These are phyloP conservation scores for Capreolus pygargus DNA, from an alignment of 2,113 vertebrate genomes.

Conservation along the genomic window DNA sequence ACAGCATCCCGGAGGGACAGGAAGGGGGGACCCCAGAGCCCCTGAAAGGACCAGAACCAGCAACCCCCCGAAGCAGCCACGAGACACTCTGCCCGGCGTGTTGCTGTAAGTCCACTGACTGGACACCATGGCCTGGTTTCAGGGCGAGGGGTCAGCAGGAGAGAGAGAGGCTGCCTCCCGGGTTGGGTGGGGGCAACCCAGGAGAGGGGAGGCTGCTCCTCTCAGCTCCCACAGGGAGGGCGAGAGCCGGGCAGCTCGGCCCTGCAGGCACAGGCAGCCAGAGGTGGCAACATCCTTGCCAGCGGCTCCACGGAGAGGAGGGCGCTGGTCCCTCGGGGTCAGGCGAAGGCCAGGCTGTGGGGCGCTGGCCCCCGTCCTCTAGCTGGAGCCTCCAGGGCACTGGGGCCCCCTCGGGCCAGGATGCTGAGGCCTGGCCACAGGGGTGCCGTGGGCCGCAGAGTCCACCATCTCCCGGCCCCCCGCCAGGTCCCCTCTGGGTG, in stretches of 20 bases:
- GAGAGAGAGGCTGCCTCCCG: neutral
- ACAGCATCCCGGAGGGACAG: neutral
- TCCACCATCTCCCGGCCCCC: neutral
- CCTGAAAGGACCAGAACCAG: neutral
- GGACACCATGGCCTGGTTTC: neutral
- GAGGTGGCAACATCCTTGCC: neutral
- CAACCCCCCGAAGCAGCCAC: neutral
- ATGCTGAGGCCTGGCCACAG: neutral
- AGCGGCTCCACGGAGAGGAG: neutral
- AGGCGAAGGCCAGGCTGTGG: rapidly evolving
- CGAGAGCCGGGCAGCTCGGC: neutral
- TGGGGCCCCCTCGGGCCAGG: neutral
- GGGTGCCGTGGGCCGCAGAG: rapidly evolving
- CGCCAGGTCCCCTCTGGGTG: rapidly evolving
- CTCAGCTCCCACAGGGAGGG: neutral
- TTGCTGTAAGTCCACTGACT: neutral
- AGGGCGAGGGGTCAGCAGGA: neutral
- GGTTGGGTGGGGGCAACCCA: too few relatives aligned
- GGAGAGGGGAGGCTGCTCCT: neutral
- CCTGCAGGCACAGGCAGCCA: rapidly evolving
- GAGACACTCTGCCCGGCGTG: rapidly evolving
- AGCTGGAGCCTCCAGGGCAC: neutral
- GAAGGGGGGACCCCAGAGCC: neutral
- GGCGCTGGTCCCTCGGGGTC: rapidly evolving
- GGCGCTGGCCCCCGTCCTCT: neutral